These are phyloP conservation scores for Artibeus lituratus DNA, from an alignment of 2,797 vertebrate species.

Conservation along the genomic window DNA sequence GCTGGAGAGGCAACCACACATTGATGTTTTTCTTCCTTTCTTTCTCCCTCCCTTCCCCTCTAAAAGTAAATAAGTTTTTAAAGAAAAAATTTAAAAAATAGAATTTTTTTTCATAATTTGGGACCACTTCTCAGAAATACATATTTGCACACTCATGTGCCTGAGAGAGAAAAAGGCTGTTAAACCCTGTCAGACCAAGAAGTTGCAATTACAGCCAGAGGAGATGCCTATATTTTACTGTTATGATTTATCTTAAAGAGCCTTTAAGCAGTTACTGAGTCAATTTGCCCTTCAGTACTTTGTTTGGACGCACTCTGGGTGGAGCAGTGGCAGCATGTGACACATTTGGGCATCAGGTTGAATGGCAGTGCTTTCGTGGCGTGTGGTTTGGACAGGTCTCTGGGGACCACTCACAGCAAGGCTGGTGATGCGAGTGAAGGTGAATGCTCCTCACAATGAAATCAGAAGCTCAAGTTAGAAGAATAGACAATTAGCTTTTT, in stretches of 20 bases:
- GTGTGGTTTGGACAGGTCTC: neutral
- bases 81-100: neutral
- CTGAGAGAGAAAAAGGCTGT: neutral
- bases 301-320: neutral
- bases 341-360: neutral
- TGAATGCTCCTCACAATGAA: neutral
- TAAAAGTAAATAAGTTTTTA: no score
- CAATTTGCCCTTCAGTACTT: neutral
- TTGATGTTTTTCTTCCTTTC: no score
- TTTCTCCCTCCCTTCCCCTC: no score
- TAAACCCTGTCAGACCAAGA: neutral
- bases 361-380: neutral
- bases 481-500: neutral
- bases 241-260: neutral
- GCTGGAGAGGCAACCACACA: no score
- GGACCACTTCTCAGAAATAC: neutral
- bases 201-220: neutral
- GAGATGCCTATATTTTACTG: neutral
- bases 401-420: neutral
- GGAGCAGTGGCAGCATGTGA: neutral
- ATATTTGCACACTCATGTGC: neutral
- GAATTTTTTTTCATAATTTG: neutral
- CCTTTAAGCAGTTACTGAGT: neutral
- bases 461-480: neutral
- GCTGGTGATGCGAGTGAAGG: neutral